Conservation (phyloP, 1,140 invertebrate genomes). For the Leptestheria dahalacensis region DNA sequence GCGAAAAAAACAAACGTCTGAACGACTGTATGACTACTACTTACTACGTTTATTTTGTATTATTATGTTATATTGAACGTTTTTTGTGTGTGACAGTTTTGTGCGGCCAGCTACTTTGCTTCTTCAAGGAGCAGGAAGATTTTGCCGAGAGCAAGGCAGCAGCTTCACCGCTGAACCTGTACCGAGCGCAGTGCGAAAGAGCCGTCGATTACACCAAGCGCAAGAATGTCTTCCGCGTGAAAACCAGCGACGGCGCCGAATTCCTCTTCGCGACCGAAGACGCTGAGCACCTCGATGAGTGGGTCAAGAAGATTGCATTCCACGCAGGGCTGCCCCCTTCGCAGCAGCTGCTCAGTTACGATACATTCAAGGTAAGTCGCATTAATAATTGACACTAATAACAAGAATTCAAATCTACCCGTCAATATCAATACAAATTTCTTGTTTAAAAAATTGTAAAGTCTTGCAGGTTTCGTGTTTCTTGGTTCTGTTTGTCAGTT, state of each 20-base stretch:
- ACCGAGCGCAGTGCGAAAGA: conserved; percentile 64
- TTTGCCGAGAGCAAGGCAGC: conserved; percentile 74
- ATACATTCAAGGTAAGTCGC: conserved; percentile 35
- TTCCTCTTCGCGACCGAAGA: conserved; percentile 69
- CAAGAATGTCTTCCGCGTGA: conserved; percentile 80
- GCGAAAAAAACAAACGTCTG: neutral
- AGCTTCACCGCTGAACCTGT: conserved; percentile 74
- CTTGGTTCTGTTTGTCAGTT: no score
- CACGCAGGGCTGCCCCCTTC: conserved; percentile 80
- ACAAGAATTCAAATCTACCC: no score
- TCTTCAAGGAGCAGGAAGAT: conserved; percentile 91
- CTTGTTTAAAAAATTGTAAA: no score
- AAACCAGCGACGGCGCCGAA: conserved; percentile 76
- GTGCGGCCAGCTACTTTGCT: conserved; percentile 90
- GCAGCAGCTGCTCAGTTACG: conserved; percentile 71
- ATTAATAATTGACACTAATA: no score
- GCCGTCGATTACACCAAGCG: conserved; percentile 90
- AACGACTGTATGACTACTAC: neutral
- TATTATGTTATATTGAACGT: conserved; percentile 3
- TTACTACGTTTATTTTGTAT: neutral
- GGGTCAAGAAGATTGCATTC: conserved; percentile 87
- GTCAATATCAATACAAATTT: no score
- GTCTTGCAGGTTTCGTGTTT: no score
- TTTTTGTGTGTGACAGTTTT: conserved; percentile 51
- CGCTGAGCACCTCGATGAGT: conserved; percentile 67